A percentile compares a stretch with the other conserved stretches of the same genome.
Conservation (phyloP, 2,797 vertebrate genomes). For the Coregonus ussuriensis region DNA sequence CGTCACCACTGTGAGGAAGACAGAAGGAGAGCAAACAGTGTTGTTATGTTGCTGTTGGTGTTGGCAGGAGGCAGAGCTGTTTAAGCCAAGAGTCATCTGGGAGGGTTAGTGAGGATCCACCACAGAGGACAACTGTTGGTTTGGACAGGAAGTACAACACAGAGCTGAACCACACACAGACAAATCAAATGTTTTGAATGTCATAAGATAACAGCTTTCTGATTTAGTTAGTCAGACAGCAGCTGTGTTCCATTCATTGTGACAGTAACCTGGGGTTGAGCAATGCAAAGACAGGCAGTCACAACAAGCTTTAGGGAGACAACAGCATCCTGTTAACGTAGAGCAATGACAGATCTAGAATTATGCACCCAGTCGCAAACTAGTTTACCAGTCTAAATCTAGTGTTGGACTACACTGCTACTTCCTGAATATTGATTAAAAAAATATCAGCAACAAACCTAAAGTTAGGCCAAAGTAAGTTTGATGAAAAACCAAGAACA, state of each 20-base stretch:
- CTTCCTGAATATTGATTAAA: background rate
- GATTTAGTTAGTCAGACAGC: conserved; percentile 38
- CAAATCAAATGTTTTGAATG: conserved; percentile 11
- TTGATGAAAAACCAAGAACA: background rate
- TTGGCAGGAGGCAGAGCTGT: background rate
- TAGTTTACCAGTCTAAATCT: background rate
- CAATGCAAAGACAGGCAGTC: conserved; percentile 31
- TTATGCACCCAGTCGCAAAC: background rate
- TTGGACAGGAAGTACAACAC: background rate
- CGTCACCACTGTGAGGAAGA: conserved; percentile 81
- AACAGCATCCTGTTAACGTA: conserved; percentile 24
- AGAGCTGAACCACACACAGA: conserved; percentile 17
- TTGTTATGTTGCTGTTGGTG: background rate
- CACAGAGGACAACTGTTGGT: background rate
- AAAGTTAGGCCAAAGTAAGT: background rate
- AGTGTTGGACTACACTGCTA: background rate
- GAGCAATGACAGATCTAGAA: background rate
- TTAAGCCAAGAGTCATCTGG: background rate
- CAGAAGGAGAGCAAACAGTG: conserved; percentile 2
- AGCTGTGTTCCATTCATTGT: conserved; percentile 13
- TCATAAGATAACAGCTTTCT: conserved; percentile 6
- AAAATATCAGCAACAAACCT: background rate
- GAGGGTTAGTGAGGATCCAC: background rate
- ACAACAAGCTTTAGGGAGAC: conserved; percentile 31
- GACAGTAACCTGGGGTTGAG: conserved; percentile 24